Base-by-base conservation (phyloP, 2,113 vertebrate species). In the Calcarius ornatus region DNA sequence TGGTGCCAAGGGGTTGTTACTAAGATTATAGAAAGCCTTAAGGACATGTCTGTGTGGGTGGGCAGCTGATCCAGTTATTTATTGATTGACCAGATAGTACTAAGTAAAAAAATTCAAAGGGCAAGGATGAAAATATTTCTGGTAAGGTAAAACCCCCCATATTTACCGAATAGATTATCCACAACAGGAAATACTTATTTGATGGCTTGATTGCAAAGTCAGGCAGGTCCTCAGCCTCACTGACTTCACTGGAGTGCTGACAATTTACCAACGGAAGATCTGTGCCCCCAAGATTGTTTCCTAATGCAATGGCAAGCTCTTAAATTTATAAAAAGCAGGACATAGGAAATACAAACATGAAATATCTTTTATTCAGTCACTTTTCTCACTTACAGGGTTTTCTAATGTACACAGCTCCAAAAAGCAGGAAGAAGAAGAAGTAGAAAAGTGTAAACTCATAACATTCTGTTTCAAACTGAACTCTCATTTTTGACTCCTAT, bases 111-210 rank as follows among this genome's bases (percentile, higher is more conserved):
- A 92, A 94, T 48, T 82, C 57, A 86, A 84, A 92, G 42, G 5
- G 35, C 82, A 94, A 72, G 64, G 45, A 96, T 76, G 45, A 90
- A 92, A 91, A 64, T 85, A 64, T 76, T 94, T 95, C 81, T 92
- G 61, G 92, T 95, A 94, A 96, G 51, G 66, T 71, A 20, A 92
- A 90, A 73, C 42, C 25, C 12, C 85, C 31, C 65, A 31, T 87
- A 84, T 86, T 94, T 95, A 88, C 87, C 0, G 4, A 76, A 64
- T 20, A 96, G 75, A 73, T 77, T 83, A 73, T 84, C 42, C 56
- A 80, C 87, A 93, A 64, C 81, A 95, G 95, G 88, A 94, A 96
- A 93, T 69, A 50, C 35, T 90, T 85, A 86, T 31, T 91, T 79
- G 72, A 70, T 78, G 84, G 53, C 66, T 95, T 86, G 83, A 93